A percentile compares a stretch with the other conserved stretches of the same genome.
phyloP scores from a whole-genome alignment of 1,140 invertebrate species.

The Proctacanthus coquilletti region DNA sequence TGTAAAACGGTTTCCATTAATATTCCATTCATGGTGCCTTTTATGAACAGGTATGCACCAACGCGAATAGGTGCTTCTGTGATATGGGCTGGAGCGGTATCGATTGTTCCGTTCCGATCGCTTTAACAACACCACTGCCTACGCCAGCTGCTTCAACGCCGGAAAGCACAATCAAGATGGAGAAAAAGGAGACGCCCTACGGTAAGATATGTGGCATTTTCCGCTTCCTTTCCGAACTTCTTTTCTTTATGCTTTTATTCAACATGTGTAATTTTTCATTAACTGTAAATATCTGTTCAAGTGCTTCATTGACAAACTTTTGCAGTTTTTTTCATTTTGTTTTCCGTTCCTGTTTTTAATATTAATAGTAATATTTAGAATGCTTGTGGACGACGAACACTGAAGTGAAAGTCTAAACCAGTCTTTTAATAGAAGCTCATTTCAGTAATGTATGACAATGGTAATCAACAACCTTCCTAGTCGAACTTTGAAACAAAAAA shows the following conservation, averaged over 20 bases:
- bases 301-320: neutral
- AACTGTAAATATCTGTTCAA: neutral
- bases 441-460: too few species aligned
- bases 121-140: constrained; percentile 41
- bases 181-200: constrained; percentile 76
- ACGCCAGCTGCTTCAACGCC: constrained; percentile 32
- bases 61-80: constrained; percentile 84
- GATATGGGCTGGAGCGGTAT: constrained; percentile 70
- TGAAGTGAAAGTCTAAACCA: too few species aligned
- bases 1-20: too few species aligned
- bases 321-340: neutral
- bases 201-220: too few species aligned
- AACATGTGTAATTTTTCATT: too few species aligned
- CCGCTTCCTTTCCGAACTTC: too few species aligned
- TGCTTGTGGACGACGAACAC: too few species aligned
- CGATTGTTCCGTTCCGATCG: constrained; percentile 70
- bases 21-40: neutral
- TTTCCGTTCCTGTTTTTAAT: neutral
- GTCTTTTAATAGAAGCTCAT: too few species aligned
- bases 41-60: constrained; percentile 70
- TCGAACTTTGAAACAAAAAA: too few species aligned
- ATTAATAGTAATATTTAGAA: neutral
- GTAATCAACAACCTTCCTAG: too few species aligned
- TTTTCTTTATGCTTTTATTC: too few species aligned
- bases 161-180: constrained; percentile 44